phyloP scores from a whole-genome alignment of 2,113 vertebrate genomes.

The Ictidomys tridecemlineatus region DNA sequence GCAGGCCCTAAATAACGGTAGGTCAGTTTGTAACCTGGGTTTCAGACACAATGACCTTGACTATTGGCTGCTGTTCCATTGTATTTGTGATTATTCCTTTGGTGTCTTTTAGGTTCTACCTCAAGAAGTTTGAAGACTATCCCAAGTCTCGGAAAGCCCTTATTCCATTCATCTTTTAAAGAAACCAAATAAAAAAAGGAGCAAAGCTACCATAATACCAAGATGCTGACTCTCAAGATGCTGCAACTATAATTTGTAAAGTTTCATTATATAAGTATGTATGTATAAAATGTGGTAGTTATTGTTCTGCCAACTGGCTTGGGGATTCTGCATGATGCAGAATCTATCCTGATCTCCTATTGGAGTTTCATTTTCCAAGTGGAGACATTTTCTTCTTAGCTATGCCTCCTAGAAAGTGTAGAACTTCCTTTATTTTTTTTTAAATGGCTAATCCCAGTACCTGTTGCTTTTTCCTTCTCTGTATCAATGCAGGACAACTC shows the following conservation, averaged over 20 bases:
- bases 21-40: neutral
- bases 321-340: neutral
- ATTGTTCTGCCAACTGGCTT: neutral
- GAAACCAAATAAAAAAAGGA: conserved; percentile 44
- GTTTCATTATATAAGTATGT: neutral
- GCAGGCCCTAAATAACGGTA: neutral
- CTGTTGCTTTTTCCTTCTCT: neutral
- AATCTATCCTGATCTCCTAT: neutral
- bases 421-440: neutral
- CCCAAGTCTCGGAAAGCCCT: conserved; percentile 93
- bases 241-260: neutral
- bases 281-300: neutral
- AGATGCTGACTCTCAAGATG: conserved; percentile 14
- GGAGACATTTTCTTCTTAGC: neutral
- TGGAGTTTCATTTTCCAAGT: neutral
- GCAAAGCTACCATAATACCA: neutral
- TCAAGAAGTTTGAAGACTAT: conserved; percentile 92
- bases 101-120: conserved; percentile 92
- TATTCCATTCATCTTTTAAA: conserved; percentile 94
- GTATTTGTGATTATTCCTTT: conserved; percentile 74
- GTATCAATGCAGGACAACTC: neutral
- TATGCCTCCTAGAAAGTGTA: neutral
- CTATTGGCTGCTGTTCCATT: neutral
- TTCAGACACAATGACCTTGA: neutral
- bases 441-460: neutral